Evolutionary conservation across 2,113 vertebrate species (phyloP).

Genomic region (Coregonus clupeaformis): DNA sequence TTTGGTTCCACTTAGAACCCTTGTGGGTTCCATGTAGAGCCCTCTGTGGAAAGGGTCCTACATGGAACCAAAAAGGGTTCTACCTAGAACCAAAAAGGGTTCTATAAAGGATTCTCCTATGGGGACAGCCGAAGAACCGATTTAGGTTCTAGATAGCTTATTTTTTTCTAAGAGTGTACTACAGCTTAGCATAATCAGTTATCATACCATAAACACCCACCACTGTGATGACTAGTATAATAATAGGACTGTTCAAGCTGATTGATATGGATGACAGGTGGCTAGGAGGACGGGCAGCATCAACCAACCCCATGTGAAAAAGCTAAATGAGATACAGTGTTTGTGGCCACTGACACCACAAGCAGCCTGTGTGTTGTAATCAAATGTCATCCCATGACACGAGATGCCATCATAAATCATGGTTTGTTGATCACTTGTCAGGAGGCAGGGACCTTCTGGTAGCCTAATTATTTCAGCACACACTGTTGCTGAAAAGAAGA

Average conservation of each 20-base stretch:
- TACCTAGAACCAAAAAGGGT: no score
- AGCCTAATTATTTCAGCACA: constrained; percentile 67
- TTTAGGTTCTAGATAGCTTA: constrained; percentile 3
- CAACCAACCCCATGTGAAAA: constrained; percentile 48
- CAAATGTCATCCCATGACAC: constrained; percentile 82
- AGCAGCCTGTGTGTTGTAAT: constrained; percentile 67
- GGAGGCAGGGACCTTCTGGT: constrained; percentile 64
- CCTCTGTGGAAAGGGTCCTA: no score
- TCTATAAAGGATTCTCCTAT: no score
- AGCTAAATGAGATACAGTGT: constrained; percentile 58
- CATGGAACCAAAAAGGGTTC: no score
- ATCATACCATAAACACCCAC: no score
- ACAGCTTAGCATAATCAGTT: no score
- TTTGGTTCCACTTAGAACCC: no score
- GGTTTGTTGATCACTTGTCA: constrained; percentile 77
- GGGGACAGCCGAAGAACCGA: no score
- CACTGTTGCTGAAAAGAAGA: not conserved
- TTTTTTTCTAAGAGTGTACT: no score
- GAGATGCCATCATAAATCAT: constrained; percentile 82
- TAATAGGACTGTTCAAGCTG: constrained; percentile 44
- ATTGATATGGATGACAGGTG: constrained; percentile 51
- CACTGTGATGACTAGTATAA: not conserved
- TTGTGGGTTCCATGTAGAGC: no score
- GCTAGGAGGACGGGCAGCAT: constrained; percentile 57
- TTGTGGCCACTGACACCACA: constrained; percentile 41